phyloP scores from a whole-genome alignment of 1,140 invertebrate species.

The Idris sp. region DNA sequence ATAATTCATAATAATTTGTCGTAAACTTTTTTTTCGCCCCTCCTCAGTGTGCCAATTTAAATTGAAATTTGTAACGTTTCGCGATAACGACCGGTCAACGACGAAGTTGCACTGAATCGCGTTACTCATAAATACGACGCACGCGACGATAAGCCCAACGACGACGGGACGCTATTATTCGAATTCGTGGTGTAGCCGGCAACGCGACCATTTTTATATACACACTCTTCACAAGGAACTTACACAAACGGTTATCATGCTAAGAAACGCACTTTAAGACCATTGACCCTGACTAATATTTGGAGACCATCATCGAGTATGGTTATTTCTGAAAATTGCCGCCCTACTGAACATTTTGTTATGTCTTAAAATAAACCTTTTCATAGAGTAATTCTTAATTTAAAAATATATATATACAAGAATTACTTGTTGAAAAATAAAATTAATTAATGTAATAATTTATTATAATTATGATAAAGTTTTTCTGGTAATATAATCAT shows the following conservation, averaged over 20 bases:
- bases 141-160: slow-evolving; percentile 41
- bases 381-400: too few species aligned
- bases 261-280: slow-evolving; percentile 38
- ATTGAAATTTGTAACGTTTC: slow-evolving; percentile 16
- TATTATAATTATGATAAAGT: too few species aligned
- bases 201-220: slow-evolving; percentile 31
- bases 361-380: too few species aligned
- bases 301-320: slow-evolving; percentile 15
- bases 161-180: slow-evolving; percentile 21
- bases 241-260: slow-evolving; percentile 41
- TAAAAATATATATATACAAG: too few species aligned
- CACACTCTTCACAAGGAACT: slow-evolving; percentile 44
- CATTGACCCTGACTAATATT: slow-evolving; percentile 47
- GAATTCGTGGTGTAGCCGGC: slow-evolving; percentile 16
- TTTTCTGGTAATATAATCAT: too few species aligned
- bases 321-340: too few species aligned
- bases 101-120: slow-evolving; percentile 22
- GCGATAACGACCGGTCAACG: slow-evolving; percentile 28
- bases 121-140: slow-evolving; percentile 31
- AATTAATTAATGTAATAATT: too few species aligned
- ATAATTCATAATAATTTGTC: not conserved
- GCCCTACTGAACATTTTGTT: too few species aligned
- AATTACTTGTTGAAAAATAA: too few species aligned
- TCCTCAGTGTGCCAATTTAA: slow-evolving; percentile 13
- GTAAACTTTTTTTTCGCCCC: not conserved